phyloP scores from a whole-genome alignment of 2,113 vertebrate genomes.

The Marcusenius ussheri region DNA sequence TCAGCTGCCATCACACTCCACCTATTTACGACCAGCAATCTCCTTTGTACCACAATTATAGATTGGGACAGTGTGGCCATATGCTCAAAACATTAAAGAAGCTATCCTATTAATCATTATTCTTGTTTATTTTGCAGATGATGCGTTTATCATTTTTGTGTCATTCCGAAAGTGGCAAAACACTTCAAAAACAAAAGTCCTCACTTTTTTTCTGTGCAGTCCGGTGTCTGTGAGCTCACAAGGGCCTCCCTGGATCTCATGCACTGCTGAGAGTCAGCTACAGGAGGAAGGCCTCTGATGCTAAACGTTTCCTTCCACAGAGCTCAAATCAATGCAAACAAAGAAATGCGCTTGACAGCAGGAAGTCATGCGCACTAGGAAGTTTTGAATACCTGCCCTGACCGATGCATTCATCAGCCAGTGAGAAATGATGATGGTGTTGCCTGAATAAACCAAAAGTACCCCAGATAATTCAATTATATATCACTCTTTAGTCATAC shows the following conservation, averaged over 20 bases:
- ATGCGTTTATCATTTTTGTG: neutral
- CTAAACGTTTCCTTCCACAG: neutral
- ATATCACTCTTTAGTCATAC: neutral
- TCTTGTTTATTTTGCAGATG: neutral
- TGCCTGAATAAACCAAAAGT: neutral
- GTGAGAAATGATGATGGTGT: neutral
- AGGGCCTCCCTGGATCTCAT: neutral
- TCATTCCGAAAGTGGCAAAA: neutral
- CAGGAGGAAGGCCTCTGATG: neutral
- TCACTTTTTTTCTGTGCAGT: neutral
- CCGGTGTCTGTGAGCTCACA: neutral
- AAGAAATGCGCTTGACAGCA: neutral
- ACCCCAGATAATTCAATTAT: neutral
- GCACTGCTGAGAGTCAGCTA: neutral
- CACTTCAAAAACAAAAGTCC: neutral
- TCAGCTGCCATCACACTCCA: conserved; percentile 24
- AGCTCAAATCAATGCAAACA: neutral
- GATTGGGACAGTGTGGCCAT: neutral
- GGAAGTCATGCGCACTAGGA: neutral
- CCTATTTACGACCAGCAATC: conserved; percentile 23
- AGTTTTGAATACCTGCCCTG: neutral
- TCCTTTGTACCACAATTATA: neutral
- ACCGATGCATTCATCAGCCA: neutral
- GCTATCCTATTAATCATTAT: neutral
- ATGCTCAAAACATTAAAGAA: neutral